A percentile compares a stretch with the other conserved stretches of the same genome.
phyloP scores from a whole-genome alignment of 2,797 vertebrate genomes.

The Syndactyla subalaris region DNA sequence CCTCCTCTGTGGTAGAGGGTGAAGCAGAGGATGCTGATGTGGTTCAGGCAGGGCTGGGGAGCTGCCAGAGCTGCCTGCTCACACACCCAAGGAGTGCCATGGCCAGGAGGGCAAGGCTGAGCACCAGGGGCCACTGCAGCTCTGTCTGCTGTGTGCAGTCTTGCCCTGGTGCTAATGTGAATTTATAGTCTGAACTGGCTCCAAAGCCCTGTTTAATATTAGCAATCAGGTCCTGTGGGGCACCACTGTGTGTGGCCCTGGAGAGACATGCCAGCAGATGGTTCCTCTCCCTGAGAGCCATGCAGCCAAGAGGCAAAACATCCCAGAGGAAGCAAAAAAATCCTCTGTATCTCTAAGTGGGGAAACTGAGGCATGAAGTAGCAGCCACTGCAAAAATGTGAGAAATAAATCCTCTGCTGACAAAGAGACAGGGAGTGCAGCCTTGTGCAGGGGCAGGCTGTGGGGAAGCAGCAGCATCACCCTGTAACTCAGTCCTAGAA shows the following conservation, averaged over 20 bases:
- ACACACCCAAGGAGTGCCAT: neutral
- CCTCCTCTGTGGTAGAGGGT: neutral
- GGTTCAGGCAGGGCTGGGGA: neutral
- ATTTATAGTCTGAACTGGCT: neutral
- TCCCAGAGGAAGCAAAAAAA: neutral
- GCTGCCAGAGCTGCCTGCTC: neutral
- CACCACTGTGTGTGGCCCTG: neutral
- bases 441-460: neutral
- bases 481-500: neutral
- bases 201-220: neutral
- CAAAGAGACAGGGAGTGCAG: neutral
- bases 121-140: accelerated
- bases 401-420: neutral
- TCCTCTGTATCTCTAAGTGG: neutral
- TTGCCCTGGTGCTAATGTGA: neutral
- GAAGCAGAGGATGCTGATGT: neutral
- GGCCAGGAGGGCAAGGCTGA: neutral
- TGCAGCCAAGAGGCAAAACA: neutral
- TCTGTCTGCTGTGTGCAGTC: neutral
- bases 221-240: neutral
- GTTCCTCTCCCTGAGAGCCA: neutral
- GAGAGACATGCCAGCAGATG: neutral
- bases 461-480: neutral
- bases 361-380: neutral
- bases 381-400: neutral